phyloP scores from a whole-genome alignment of 1,140 invertebrate species.

The Drosophila lacteicornis region DNA sequence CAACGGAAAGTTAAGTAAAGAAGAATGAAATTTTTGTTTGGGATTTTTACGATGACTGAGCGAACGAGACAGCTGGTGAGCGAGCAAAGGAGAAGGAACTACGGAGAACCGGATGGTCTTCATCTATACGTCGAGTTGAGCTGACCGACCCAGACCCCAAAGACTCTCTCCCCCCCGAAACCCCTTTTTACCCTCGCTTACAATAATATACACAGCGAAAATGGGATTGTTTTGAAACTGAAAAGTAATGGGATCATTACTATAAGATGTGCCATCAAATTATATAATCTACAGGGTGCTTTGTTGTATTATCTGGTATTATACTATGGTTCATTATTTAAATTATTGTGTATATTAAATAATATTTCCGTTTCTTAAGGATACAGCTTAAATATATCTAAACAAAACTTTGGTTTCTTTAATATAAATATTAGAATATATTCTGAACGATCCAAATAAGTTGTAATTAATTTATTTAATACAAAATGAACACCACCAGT shows the following conservation, averaged over 20 bases:
- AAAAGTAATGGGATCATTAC: not conserved
- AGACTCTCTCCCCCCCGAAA: slow-evolving; percentile 1
- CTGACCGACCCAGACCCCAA: slow-evolving; percentile 48
- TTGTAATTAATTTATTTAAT: too few relatives aligned
- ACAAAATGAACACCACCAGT: too few relatives aligned
- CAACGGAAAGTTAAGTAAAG: slow-evolving; percentile 55
- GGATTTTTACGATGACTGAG: slow-evolving; percentile 38
- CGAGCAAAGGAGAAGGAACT: slow-evolving; percentile 6
- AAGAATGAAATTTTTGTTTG: slow-evolving; percentile 77
- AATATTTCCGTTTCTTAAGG: not conserved
- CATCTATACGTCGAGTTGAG: slow-evolving; percentile 27
- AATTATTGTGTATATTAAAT: too few relatives aligned
- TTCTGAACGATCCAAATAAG: too few relatives aligned
- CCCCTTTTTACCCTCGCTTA: slow-evolving; percentile 6
- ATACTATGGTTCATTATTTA: too few relatives aligned
- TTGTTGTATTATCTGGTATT: too few relatives aligned
- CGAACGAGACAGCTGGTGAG: not conserved
- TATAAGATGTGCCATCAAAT: too few relatives aligned
- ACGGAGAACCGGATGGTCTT: slow-evolving; percentile 72
- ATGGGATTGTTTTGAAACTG: not conserved
- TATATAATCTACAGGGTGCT: too few relatives aligned
- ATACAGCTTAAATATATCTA: too few relatives aligned
- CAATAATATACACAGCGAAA: slow-evolving; percentile 13
- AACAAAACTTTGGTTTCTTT: too few relatives aligned
- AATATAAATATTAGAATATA: too few relatives aligned